Evolutionary conservation across 2,113 vertebrate genomes (phyloP).

Genomic region (Sapajus apella): DNA sequence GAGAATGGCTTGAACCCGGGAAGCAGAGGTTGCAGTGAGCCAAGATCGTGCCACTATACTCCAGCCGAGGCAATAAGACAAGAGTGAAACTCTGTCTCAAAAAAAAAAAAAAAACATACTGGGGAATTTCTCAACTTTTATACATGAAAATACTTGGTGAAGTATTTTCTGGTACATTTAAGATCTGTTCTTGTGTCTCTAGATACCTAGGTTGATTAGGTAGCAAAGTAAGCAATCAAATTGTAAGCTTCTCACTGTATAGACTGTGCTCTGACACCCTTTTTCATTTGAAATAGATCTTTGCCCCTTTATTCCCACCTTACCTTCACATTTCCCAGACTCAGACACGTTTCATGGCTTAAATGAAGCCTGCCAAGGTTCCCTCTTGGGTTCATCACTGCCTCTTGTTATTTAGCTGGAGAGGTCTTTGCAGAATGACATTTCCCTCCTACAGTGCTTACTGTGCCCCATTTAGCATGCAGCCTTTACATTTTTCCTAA

Average conservation of each 20-base stretch:
- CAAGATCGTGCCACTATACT: too few species aligned
- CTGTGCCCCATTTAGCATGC: conserved; percentile 44
- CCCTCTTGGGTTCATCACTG: not conserved
- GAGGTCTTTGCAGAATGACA: conserved; percentile 40
- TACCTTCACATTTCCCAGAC: not conserved
- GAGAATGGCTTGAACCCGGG: too few species aligned
- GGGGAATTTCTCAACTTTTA: not conserved
- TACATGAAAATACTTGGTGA: not conserved
- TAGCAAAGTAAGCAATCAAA: not conserved
- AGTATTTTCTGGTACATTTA: not conserved
- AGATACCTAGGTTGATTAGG: not conserved
- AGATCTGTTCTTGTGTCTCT: conserved; percentile 29
- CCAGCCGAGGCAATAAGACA: too few species aligned
- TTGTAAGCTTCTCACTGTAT: not conserved
- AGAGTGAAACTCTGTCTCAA: too few species aligned
- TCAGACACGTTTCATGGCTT: not conserved
- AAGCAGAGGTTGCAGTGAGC: too few species aligned
- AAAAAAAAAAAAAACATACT: not conserved
- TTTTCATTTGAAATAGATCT: conserved; percentile 17
- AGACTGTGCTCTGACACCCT: not conserved
- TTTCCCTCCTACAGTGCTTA: conserved; percentile 36
- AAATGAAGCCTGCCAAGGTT: not conserved
- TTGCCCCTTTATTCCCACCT: not conserved
- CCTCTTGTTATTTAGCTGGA: conserved; percentile 19
- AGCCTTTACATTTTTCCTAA: conserved; percentile 37